Conservation (phyloP, 2,888 invertebrate species). For the Patella pellucida region DNA sequence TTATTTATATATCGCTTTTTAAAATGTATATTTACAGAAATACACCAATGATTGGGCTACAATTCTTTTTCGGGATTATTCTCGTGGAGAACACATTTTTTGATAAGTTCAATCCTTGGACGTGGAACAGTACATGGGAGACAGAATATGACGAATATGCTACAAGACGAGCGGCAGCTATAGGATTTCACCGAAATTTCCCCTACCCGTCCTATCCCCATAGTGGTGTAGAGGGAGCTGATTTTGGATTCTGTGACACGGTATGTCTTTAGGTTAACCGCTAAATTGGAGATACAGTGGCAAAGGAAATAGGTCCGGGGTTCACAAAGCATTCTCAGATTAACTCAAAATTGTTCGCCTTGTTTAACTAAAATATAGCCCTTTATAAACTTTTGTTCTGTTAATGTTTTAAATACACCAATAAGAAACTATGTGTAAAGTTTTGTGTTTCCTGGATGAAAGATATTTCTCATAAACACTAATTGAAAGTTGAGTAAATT, state of each 20-base stretch:
- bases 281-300: neutral
- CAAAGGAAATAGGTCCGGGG: too few relatives aligned
- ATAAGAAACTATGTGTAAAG: too few relatives aligned
- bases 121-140: neutral
- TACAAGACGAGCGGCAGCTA: slow-evolving; percentile 21
- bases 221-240: slow-evolving; percentile 22
- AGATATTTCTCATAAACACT: too few relatives aligned
- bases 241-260: slow-evolving; percentile 34
- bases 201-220: slow-evolving; percentile 29
- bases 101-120: slow-evolving; percentile 19
- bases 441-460: too few relatives aligned
- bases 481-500: too few relatives aligned
- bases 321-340: too few relatives aligned
- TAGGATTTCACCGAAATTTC: slow-evolving; percentile 27
- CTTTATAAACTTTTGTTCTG: too few relatives aligned
- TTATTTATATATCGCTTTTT: too few relatives aligned
- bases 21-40: too few relatives aligned
- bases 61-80: slow-evolving; percentile 28
- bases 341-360: too few relatives aligned
- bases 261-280: slow-evolving; percentile 15
- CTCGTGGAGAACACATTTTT: slow-evolving; percentile 26
- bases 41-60: slow-evolving; percentile 15
- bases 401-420: too few relatives aligned
- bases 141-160: neutral
- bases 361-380: too few relatives aligned